Base-by-base conservation (phyloP, 2,888 invertebrate species). In the Andrena flavipes region DNA sequence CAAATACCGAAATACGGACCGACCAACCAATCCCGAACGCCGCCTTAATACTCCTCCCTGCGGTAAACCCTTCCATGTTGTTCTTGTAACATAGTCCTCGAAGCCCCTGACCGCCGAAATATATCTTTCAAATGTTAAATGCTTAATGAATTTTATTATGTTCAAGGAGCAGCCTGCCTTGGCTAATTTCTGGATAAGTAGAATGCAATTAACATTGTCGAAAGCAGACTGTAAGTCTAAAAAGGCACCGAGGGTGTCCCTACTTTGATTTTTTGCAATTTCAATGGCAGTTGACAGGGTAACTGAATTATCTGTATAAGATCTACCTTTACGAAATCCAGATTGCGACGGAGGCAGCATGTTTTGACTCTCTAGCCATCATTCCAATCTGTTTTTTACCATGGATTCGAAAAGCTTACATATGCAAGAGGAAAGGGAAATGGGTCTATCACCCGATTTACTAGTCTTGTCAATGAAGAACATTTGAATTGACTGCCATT, bases 31-130 rank as follows among this genome's bases (percentile, higher is more conserved):
- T n/a, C n/a, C n/a, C n/a, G n/a, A n/a, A n/a, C n/a, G n/a, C n/a
- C n/a, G n/a, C n/a, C n/a, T n/a, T n/a, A n/a, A n/a, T 20, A 59
- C 59, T 29, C 70, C 70, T 23, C 48, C 70, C 29, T 70, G 48
- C n/a, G 42, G 49, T 1, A 72, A 29, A 16, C 42, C 42, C 48
- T 2, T 35, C 35, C 7, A 33, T 13, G 33, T 8, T 65, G 60
- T 62, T 72, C 16, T 33, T 5, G 2, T 13, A 20, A 51, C 16
- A 23, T 23, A 20, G 13, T 30, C 67, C 8, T 8, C 10, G 2
- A 4, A 6, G 8, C 2, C n/a, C 2, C 16, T 67, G 0, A 26
- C 2, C 5, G 29, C 42, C 42, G 26, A 35, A 33, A 54, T 49
- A 35, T 30, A 16, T 20, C 54, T 72, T 59, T 56, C 35, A 16